These are phyloP conservation scores for Aphrocallistes beatrix DNA, from an alignment of 37 sponge, comb jelly and placozoan genomes.

Conservation along the genomic window DNA sequence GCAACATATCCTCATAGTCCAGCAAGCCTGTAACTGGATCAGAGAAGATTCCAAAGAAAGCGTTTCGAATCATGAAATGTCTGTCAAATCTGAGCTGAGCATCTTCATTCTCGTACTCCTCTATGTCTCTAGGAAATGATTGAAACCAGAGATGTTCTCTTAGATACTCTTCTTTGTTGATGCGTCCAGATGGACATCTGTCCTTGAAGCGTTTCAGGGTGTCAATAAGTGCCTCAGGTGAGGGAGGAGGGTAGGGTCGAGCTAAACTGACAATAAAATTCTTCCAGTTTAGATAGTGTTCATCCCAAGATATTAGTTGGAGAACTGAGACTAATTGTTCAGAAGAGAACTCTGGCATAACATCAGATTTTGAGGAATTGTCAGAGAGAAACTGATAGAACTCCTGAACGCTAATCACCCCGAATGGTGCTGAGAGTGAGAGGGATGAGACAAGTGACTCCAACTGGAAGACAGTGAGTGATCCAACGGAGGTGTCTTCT, in stretches of 20 bases:
- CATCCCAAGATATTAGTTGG: background rate
- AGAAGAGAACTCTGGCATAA: background rate
- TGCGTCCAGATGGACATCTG: background rate
- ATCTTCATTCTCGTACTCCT: background rate
- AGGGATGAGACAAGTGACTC: background rate
- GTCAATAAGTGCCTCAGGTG: background rate
- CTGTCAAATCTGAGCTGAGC: background rate
- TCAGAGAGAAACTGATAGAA: background rate
- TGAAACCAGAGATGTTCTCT: background rate
- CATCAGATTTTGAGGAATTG: background rate
- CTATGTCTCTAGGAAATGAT: background rate
- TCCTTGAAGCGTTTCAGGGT: background rate
- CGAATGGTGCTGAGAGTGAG: background rate
- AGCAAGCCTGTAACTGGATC: background rate
- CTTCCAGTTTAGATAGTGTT: background rate
- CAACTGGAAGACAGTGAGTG: background rate
- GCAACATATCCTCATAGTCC: slow-evolving; percentile 1
- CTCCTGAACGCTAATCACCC: slow-evolving; percentile 1
- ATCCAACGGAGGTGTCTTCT: background rate
- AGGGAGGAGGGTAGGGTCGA: background rate
- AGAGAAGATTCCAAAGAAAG: background rate
- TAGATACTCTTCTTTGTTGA: background rate
- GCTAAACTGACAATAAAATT: background rate
- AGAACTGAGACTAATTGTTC: background rate
- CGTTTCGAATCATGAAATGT: background rate